Evolutionary conservation across 2,113 vertebrate genomes (phyloP).

Genomic region (Ahaetulla prasina): DNA sequence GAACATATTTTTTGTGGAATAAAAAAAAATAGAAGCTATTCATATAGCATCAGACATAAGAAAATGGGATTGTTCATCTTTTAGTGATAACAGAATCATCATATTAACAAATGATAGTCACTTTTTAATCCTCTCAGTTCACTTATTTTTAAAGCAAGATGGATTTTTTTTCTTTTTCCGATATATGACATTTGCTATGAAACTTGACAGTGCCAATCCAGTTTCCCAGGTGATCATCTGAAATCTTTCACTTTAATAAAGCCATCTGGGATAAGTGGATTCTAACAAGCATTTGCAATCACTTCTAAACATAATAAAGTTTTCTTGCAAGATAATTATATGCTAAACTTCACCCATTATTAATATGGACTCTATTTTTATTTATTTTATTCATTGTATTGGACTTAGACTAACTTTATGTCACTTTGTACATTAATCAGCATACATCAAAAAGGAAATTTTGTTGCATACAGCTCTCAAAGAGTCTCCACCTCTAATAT

Average conservation of each 20-base stretch:
- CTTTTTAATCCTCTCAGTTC: neutral
- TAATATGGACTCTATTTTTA: neutral
- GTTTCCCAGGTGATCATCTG: neutral
- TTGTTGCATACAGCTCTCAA: too few relatives aligned
- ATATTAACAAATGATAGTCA: neutral
- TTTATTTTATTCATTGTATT: neutral
- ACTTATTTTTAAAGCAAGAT: neutral
- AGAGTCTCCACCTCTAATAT: too few relatives aligned
- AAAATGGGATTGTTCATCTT: neutral
- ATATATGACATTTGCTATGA: neutral
- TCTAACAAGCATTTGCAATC: neutral
- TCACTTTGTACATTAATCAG: too few relatives aligned
- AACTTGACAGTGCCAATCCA: neutral
- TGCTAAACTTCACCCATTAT: neutral
- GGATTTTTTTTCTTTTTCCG: neutral
- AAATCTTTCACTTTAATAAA: neutral
- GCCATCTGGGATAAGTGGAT: neutral
- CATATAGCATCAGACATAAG: neutral
- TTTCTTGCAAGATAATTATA: neutral
- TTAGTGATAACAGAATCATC: neutral
- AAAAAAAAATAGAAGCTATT: neutral
- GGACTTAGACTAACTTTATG: too few relatives aligned
- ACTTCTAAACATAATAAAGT: neutral
- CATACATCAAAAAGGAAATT: too few relatives aligned
- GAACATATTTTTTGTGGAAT: neutral